Base-by-base conservation (phyloP, 64 coral and sea anemone species). In the Stichodactyla helianthus region DNA sequence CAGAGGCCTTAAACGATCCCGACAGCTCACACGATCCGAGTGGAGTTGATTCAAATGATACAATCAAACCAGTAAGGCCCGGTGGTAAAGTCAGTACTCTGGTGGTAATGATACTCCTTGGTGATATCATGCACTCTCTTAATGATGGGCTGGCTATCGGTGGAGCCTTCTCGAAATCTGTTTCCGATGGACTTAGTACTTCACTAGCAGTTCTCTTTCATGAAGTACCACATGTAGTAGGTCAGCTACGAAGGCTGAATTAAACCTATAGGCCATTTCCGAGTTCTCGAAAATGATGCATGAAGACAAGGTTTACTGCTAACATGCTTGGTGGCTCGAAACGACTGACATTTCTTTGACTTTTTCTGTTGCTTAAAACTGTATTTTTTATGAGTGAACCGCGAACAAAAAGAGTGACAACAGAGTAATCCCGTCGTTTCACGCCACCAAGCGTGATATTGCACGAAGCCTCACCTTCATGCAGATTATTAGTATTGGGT, bases 161-260 rank as follows among this genome's bases (percentile, higher is more conserved):
- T 56, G 95, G 89, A 61, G 95, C 95, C 12, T 98, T 94, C 60
- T 88, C 92, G 1, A 92, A 92, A 26, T 89, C 92, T 12, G 83
- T 71, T 23, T 84, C 87, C 50, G 95, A 94, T 53, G 95, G 95
- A 53, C 76, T 98, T 0, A 91, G 92, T 28, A 98, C 95, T 23
- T 92, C 95, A 27, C 60, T 98, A 23, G 95, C 95, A 0, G 89
- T 98, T 10, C 58, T 98, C 6, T 98, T 91, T 44, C 95, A 98
- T 54, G 95, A 98, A 65, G 91, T 94, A 10, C 92, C 95, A 6
- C 89, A 98, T 54, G 87, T 55, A 19, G 81, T 94, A 83, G 95
- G 92, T 94, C 65, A 77, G 89, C n/a, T 65, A 60, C 14, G 14
- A 5, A 59, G 56, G 56, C 56, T 59, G 56, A 12, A 59, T 59